Evolutionary conservation across 2,888 invertebrate genomes (phyloP), one percentile per base, ranked within the genome.

Genomic region (Drosophila sordidapex): DNA sequence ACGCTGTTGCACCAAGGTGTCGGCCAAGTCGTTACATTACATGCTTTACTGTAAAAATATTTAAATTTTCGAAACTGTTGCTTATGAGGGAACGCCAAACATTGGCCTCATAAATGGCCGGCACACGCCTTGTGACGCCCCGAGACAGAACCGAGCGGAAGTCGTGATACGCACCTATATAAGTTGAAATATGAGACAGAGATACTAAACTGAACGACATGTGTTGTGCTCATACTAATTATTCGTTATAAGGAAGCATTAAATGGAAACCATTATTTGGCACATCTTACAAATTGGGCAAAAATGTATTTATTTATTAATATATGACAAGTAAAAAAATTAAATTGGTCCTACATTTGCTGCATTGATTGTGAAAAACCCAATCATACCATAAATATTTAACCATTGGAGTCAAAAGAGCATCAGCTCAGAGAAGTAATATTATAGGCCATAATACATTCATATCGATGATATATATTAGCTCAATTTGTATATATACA

Each of bases 21-120:
- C 57, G 68, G 61, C 70, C 73, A 69, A 69, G 75, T 82, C 80
- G 68, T 75, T 65, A 74, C 70, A 74, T 77, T 80, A 82, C 74
- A 82, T 61, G 77, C 66, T 70, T 73, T 70, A 73, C 82, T 79
- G 79, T 72, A 64, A 65, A 72, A 71, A 57, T 77, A 79, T 86
- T 79, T 49, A 74, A 85, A 81, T 81, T 79, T 74, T 53, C 11
- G 18, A 63, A 69, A 70, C 49, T 69, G 56, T 64, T 29, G 49
- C 64, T 56, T 51, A 49, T 31, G 21, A 33, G 31, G 51, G 29
- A n/a, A 57, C 35, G 57, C 52, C 70, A 53, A 62, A 29, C 64
- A 38, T 46, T 51, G 46, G 40, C 21, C 43, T 46, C 64, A 61
- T 61, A 69, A 74, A 64, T 29, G 49, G 38, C 31, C 35, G 75